These are phyloP conservation scores for Gopherus flavomarginatus DNA, from an alignment of 2,113 vertebrate genomes.

Conservation along the genomic window DNA sequence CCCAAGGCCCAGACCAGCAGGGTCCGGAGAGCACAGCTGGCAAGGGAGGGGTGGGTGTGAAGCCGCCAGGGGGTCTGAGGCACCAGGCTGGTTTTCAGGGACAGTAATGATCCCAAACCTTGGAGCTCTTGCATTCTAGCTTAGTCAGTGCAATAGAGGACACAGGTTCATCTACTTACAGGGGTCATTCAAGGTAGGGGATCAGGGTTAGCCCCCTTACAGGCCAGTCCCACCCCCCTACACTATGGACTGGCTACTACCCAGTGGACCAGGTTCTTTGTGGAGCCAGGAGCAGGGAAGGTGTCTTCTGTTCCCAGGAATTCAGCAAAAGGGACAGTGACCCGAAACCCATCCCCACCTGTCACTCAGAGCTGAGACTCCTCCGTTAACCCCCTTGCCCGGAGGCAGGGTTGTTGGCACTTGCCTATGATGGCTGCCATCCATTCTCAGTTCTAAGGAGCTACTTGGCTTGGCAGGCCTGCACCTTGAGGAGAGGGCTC, in stretches of 20 bases:
- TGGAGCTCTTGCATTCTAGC: background rate
- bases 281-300: background rate
- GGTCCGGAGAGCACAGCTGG: background rate
- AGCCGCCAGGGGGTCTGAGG: background rate
- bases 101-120: background rate
- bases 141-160: background rate
- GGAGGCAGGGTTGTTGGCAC: background rate
- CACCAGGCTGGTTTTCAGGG: background rate
- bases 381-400: background rate
- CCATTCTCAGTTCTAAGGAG: background rate
- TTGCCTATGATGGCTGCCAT: background rate
- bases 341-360: background rate
- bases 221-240: background rate
- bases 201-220: background rate
- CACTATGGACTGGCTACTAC: background rate
- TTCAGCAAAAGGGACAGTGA: background rate
- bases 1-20: background rate
- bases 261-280: background rate
- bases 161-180: background rate
- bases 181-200: background rate
- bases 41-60: background rate
- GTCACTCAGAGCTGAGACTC: background rate
- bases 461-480: background rate
- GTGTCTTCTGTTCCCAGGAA: background rate
- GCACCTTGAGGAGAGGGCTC: background rate